A percentile compares a stretch with the other conserved stretches of the same genome.
phyloP scores from a whole-genome alignment of 1,140 invertebrate species.

The Cotesia glomerata region DNA sequence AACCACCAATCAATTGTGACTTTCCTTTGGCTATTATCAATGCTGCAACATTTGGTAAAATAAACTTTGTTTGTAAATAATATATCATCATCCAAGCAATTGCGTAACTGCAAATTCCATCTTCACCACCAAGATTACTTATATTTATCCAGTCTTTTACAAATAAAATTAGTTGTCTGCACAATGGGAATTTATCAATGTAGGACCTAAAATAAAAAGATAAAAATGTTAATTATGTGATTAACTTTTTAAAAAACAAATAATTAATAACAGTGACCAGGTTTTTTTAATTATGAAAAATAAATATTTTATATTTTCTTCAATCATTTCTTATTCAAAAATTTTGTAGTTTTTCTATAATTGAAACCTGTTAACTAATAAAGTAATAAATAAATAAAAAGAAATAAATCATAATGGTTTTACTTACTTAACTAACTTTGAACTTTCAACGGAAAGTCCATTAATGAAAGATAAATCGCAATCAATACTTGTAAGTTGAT shows the following conservation, averaged over 20 bases:
- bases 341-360: no score
- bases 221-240: conserved; percentile 21
- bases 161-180: conserved; percentile 52
- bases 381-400: no score
- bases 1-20: conserved; percentile 35
- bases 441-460: conserved; percentile 66
- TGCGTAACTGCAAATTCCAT: conserved; percentile 39
- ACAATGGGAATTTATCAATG: conserved; percentile 48
- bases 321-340: no score
- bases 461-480: conserved; percentile 68
- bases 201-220: conserved; percentile 50
- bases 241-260: background rate
- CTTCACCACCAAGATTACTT: conserved; percentile 35
- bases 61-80: conserved; percentile 45
- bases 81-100: conserved; percentile 50
- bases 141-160: conserved; percentile 63
- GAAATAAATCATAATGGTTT: background rate
- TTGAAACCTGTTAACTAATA: no score
- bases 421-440: conserved; percentile 59
- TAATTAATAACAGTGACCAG: no score
- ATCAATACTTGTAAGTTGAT: conserved; percentile 55
- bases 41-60: conserved; percentile 44
- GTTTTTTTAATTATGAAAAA: no score
- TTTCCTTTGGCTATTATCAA: conserved; percentile 37
- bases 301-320: no score